These are phyloP conservation scores for Drosophila infuscata DNA, from an alignment of 2,888 invertebrate genomes.

Conservation along the genomic window DNA sequence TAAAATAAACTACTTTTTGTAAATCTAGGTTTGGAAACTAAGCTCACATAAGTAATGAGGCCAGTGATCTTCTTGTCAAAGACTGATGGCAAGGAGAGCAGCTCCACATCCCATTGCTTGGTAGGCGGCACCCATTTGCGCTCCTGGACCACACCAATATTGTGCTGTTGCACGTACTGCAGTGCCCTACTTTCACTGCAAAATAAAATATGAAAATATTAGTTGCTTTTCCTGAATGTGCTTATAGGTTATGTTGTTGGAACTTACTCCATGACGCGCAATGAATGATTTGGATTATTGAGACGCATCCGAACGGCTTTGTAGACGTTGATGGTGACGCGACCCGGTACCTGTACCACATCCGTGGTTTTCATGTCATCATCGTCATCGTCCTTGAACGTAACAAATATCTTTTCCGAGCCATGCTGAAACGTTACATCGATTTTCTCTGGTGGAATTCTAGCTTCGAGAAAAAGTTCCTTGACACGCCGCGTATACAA, in stretches of 20 bases:
- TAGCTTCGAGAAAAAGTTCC: conserved; percentile 86
- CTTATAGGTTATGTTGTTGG: background rate
- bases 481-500: conserved; percentile 89
- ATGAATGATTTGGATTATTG: conserved; percentile 78
- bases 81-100: conserved; percentile 88
- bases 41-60: conserved; percentile 87
- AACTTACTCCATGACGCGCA: conserved; percentile 83
- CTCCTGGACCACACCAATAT: conserved; percentile 76
- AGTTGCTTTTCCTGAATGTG: no score
- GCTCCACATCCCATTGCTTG: conserved; percentile 83
- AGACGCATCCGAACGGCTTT: conserved; percentile 90
- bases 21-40: background rate
- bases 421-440: conserved; percentile 84
- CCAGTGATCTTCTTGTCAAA: conserved; percentile 86
- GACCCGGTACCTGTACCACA: conserved; percentile 86
- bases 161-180: conserved; percentile 84
- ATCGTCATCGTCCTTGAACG: conserved; percentile 86
- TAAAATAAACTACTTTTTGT: background rate
- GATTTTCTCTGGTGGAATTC: conserved; percentile 83
- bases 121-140: conserved; percentile 75
- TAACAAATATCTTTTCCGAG: conserved; percentile 89
- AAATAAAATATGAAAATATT: background rate
- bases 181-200: conserved; percentile 86
- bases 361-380: conserved; percentile 46
- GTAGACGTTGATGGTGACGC: conserved; percentile 89